phyloP scores from a whole-genome alignment of 2,888 invertebrate species.

The Himalopsyche japonica region DNA sequence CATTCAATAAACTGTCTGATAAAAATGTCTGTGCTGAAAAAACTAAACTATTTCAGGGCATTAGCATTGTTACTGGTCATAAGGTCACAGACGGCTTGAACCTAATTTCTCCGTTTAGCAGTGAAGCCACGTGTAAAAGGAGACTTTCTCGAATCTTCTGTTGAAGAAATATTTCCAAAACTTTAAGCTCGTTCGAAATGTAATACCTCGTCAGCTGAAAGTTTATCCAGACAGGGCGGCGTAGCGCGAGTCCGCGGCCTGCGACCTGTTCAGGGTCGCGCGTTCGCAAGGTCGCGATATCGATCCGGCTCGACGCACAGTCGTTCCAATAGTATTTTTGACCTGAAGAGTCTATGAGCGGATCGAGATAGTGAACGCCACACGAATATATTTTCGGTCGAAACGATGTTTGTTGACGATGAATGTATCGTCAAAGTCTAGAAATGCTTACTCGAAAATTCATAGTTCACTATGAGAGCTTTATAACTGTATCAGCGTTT shows the following conservation, averaged over 20 bases:
- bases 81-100: background rate
- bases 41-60: background rate
- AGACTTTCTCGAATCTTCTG: background rate
- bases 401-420: too few relatives aligned
- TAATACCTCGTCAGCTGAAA: background rate
- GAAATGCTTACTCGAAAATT: too few relatives aligned
- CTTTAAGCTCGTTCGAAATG: background rate
- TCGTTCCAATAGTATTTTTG: background rate
- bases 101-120: background rate
- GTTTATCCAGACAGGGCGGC: conserved; percentile 7
- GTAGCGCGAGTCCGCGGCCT: conserved; percentile 8
- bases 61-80: background rate
- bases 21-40: too few relatives aligned
- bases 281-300: conserved; percentile 21
- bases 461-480: too few relatives aligned
- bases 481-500: too few relatives aligned
- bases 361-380: too few relatives aligned
- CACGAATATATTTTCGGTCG: too few relatives aligned
- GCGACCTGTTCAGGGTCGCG: conserved; percentile 24
- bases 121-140: background rate
- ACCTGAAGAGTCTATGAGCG: too few relatives aligned
- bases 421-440: too few relatives aligned
- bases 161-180: background rate
- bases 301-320: conserved; percentile 19
- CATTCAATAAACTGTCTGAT: too few relatives aligned